These are phyloP conservation scores for Zosterops lateralis DNA, from an alignment of 2,113 vertebrate genomes.

Conservation along the genomic window DNA sequence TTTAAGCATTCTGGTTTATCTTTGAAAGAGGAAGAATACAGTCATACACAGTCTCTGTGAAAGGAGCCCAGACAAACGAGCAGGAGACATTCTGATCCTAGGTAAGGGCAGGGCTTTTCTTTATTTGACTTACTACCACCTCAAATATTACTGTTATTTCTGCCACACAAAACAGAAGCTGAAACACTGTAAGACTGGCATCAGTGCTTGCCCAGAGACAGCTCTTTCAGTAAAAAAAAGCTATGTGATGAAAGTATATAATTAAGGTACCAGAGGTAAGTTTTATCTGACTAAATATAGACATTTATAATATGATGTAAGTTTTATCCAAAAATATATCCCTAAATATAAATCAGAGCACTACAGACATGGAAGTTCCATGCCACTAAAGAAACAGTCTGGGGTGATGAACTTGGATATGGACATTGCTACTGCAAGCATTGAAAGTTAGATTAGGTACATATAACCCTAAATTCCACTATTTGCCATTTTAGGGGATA, in stretches of 20 bases:
- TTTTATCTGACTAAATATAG: neutral
- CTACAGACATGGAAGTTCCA: neutral
- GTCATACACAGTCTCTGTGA: neutral
- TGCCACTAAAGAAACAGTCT: neutral
- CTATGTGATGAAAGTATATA: neutral
- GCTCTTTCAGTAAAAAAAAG: neutral
- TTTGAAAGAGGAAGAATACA: neutral
- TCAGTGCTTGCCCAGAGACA: neutral
- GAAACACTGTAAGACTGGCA: neutral
- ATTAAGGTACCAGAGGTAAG: neutral
- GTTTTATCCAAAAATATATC: neutral
- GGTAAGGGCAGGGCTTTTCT: neutral
- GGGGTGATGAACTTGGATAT: neutral
- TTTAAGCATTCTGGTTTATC: neutral
- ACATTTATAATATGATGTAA: neutral
- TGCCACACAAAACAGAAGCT: neutral
- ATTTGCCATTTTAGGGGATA: neutral
- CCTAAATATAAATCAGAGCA: neutral
- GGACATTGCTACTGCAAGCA: neutral
- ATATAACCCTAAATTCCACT: neutral
- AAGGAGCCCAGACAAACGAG: neutral
- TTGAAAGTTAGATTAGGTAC: neutral
- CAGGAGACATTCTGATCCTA: neutral
- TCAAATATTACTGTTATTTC: neutral
- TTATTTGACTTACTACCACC: neutral